Conservation (phyloP, 2,113 vertebrate species). For the Zosterops lateralis region DNA sequence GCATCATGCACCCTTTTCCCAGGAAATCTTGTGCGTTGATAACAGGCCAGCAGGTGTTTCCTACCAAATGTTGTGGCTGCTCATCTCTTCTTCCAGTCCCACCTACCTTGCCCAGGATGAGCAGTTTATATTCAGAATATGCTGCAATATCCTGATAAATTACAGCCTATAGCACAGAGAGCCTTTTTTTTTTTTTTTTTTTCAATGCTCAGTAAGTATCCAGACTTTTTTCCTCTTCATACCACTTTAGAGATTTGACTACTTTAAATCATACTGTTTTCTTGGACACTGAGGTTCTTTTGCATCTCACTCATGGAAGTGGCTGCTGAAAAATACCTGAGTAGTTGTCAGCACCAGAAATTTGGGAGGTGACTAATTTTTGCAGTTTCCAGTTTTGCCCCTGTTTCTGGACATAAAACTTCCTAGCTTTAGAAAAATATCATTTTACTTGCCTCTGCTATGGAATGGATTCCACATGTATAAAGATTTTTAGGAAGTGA, state of each 20-base stretch:
- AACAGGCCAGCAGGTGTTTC: conserved; percentile 24
- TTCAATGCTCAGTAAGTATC: not conserved
- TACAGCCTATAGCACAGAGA: not conserved
- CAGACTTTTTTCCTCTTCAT: not conserved
- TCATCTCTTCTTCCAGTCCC: not conserved
- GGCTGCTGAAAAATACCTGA: not conserved
- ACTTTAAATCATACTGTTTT: not conserved
- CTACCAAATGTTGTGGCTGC: not conserved
- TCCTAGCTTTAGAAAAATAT: not conserved
- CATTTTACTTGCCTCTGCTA: not conserved
- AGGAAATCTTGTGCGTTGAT: not conserved
- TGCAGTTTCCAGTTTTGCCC: not conserved
- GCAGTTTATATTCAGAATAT: not conserved
- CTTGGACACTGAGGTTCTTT: not conserved
- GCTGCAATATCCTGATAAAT: not conserved
- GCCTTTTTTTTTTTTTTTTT: not conserved
- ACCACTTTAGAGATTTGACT: not conserved
- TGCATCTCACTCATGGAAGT: not conserved
- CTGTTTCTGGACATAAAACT: not conserved
- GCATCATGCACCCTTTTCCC: not conserved
- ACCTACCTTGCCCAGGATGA: not conserved
- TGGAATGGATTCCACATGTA: not conserved
- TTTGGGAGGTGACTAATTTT: not conserved
- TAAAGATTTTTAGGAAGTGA: not conserved
- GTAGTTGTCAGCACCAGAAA: not conserved